Evolutionary conservation across 1,140 invertebrate genomes (phyloP).

Genomic region (Lasaia peninsularis): DNA sequence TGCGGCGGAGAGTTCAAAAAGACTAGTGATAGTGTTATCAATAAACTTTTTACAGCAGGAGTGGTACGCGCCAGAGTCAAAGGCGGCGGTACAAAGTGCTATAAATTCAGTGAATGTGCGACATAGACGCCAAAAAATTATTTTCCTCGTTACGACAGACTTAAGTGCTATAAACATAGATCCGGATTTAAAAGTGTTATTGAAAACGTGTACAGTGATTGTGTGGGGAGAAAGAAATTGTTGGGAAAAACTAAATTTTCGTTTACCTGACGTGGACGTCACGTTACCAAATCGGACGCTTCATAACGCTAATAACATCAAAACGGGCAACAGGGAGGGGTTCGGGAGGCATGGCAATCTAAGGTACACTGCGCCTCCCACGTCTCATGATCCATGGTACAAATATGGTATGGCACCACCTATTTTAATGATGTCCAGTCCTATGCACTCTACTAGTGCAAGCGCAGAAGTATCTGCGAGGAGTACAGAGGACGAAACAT

Average conservation of each 20-base stretch:
- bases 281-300: constrained; percentile 75
- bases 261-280: constrained; percentile 86
- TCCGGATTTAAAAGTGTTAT: constrained; percentile 87
- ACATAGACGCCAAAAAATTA: constrained; percentile 85
- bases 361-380: constrained; percentile 73
- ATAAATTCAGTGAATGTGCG: constrained; percentile 84
- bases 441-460: constrained; percentile 70
- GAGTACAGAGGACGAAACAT: constrained; percentile 74
- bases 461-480: constrained; percentile 73
- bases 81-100: constrained; percentile 84
- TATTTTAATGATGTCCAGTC: constrained; percentile 72
- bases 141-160: constrained; percentile 82
- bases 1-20: constrained; percentile 85
- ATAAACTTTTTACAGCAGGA: constrained; percentile 86
- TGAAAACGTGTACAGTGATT: constrained; percentile 91
- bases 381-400: constrained; percentile 75
- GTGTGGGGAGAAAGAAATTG: constrained; percentile 92
- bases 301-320: constrained; percentile 68
- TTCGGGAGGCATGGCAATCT: constrained; percentile 70
- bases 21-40: constrained; percentile 86
- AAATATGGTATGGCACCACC: constrained; percentile 72
- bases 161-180: constrained; percentile 84
- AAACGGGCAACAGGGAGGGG: constrained; percentile 64
- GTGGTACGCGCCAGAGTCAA: constrained; percentile 85
- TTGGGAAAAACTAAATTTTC: constrained; percentile 93